Evolutionary conservation across 2,113 vertebrate species (phyloP).

Genomic region (Hypomesus transpacificus): DNA sequence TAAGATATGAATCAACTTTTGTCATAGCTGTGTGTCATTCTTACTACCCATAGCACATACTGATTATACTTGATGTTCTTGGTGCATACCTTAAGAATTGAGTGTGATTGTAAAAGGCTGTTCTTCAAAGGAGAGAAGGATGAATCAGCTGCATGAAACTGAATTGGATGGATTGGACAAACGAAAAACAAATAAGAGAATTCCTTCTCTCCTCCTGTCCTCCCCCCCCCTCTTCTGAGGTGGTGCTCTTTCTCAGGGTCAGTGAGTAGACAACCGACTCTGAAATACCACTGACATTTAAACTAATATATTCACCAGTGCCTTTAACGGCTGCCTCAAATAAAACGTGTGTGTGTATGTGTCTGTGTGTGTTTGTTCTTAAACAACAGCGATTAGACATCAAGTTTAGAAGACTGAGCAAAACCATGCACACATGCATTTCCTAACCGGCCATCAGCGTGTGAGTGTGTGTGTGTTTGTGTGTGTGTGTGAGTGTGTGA

Average conservation of each 20-base stretch:
- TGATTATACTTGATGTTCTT: no score
- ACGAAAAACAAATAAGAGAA: no score
- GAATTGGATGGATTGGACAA: no score
- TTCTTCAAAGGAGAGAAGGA: no score
- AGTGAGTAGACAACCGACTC: slow-evolving; percentile 26
- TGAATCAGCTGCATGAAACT: no score
- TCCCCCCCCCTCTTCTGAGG: background rate
- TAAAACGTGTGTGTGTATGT: slow-evolving; percentile 17
- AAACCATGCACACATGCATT: background rate
- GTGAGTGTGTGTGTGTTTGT: slow-evolving; percentile 15
- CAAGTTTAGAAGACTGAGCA: background rate
- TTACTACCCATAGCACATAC: no score
- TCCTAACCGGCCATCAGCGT: background rate
- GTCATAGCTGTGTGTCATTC: no score
- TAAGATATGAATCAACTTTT: no score
- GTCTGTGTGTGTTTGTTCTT: background rate
- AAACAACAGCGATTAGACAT: background rate
- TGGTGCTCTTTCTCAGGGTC: background rate
- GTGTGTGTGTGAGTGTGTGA: slow-evolving; percentile 1
- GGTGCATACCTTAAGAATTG: no score
- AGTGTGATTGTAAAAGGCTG: no score
- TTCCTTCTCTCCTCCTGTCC: no score
- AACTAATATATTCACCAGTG: background rate
- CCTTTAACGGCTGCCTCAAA: slow-evolving; percentile 18
- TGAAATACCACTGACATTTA: slow-evolving; percentile 33